Percentiles rank a stretch among this genome's conserved stretches.
These are phyloP conservation scores for Clupea harengus DNA, from an alignment of 2,113 vertebrate species.

Conservation along the genomic window DNA sequence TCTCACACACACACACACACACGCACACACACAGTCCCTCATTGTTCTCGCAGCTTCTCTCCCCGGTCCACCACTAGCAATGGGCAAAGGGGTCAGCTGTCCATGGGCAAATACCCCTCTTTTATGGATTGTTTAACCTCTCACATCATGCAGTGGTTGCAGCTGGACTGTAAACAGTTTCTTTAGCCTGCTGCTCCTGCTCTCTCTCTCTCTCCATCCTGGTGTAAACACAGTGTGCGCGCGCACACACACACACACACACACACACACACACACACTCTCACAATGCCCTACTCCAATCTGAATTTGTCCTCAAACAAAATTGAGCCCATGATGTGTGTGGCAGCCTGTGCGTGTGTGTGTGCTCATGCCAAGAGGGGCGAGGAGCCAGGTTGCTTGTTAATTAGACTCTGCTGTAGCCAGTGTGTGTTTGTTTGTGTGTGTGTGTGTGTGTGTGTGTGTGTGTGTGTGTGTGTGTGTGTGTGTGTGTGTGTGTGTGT, in stretches of 20 bases:
- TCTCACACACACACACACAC: not conserved
- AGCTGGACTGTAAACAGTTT: constrained; percentile 28
- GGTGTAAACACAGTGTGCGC: constrained; percentile 18
- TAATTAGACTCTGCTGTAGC: constrained; percentile 43
- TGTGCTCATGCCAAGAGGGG: constrained; percentile 25
- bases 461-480: constrained; percentile 13
- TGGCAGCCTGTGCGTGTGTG: not conserved
- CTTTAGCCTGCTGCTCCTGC: constrained; percentile 18
- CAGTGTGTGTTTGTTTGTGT: not conserved
- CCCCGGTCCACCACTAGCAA: not conserved
- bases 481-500: not conserved
- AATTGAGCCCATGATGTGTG: constrained; percentile 11
- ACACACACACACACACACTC: constrained; percentile 10
- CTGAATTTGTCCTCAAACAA: constrained; percentile 37
- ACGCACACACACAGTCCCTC: constrained; percentile 1
- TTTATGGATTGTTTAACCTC: constrained; percentile 24
- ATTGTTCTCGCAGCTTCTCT: not conserved
- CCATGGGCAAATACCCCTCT: not conserved
- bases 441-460: constrained; percentile 18
- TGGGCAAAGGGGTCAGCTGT: constrained; percentile 11
- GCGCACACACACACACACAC: not conserved
- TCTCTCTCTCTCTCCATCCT: constrained; percentile 8
- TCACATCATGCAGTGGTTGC: constrained; percentile 11
- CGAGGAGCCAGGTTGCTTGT: constrained; percentile 11
- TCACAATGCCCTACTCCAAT: not conserved